Evolutionary conservation across 1,140 invertebrate genomes (phyloP), one percentile per base, ranked within the genome.

Genomic region (Leptinotarsa texana): DNA sequence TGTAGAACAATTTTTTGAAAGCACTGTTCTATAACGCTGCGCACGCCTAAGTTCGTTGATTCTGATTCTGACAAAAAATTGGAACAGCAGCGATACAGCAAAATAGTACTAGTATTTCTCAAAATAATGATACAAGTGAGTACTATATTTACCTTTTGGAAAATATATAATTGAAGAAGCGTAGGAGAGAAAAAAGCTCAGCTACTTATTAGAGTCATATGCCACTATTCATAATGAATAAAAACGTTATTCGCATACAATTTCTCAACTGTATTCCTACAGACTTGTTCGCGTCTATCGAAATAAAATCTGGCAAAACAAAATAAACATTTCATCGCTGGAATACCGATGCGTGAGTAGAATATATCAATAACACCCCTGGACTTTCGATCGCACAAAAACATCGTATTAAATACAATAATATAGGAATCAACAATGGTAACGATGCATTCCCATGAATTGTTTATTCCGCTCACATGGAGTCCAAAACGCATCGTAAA

Each of bases 371-470:
- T 69, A 48, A 69, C 68, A 69, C 68, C 68, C 68, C 48, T 69
- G 48, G 22, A 42, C 42, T 49, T 22, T 24, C 42, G 33, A 69
- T 18, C 33, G 42, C 33, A 42, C 68, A 69, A 69, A 69, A 69
- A 69, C 18, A 48, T 15, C 33, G 68, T 48, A 69, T 49, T 69
- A 69, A 69, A 69, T 69, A 74, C 73, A 76, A 69, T 69, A 62
- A 76, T 76, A 80, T 73, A 80, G 74, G 75, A 74, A 79, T 80
- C 76, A 75, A 79, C 77, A 79, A 79, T 78, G 75, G 75, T 77
- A 77, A 75, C 68, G 75, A 78, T 80, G 74, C 75, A 77, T 80
- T 80, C 77, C 78, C 77, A 80, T 80, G 76, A 69, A 77, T 80
- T 79, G 76, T 74, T 71, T 77, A 80, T 79, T 80, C 79, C 49